Conservation (phyloP, 1,140 invertebrate genomes). For the Heterodera schachtii region DNA sequence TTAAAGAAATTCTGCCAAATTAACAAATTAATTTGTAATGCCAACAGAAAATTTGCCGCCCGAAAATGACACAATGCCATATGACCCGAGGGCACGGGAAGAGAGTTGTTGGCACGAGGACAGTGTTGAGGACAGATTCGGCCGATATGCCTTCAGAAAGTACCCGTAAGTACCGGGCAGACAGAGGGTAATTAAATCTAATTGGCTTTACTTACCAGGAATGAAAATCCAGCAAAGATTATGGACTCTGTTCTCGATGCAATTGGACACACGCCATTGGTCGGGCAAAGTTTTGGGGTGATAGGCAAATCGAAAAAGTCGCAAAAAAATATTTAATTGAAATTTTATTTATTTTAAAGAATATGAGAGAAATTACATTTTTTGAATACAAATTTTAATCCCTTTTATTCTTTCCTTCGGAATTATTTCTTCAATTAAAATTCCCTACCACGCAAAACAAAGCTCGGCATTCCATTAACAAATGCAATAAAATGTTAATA, state of each 20-base stretch:
- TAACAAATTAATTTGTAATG: background rate
- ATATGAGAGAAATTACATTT: too few relatives aligned
- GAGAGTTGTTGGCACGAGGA: conserved; percentile 45
- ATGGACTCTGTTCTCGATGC: conserved; percentile 79
- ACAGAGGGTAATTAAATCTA: background rate
- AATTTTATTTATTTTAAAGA: too few relatives aligned
- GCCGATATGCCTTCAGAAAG: conserved; percentile 38
- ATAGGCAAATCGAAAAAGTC: too few relatives aligned
- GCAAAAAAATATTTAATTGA: too few relatives aligned
- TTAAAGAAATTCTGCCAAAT: too few relatives aligned
- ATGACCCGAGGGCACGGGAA: conserved; percentile 26
- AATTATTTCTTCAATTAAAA: too few relatives aligned
- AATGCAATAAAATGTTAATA: too few relatives aligned
- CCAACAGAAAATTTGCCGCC: background rate
- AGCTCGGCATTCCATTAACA: too few relatives aligned
- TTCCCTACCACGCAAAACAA: too few relatives aligned
- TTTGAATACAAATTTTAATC: too few relatives aligned
- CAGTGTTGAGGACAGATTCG: conserved; percentile 45
- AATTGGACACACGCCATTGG: conserved; percentile 89
- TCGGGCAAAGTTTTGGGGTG: conserved; percentile 65
- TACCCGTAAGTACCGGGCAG: conserved; percentile 34
- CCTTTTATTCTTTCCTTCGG: too few relatives aligned
- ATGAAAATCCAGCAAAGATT: conserved; percentile 67
- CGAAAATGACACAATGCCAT: conserved; percentile 21
- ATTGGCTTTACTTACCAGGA: conserved; percentile 28